Evolutionary conservation across 1,140 invertebrate genomes (phyloP), one percentile per base, ranked within the genome.

Genomic region (Trachymyrmex septentrionalis): DNA sequence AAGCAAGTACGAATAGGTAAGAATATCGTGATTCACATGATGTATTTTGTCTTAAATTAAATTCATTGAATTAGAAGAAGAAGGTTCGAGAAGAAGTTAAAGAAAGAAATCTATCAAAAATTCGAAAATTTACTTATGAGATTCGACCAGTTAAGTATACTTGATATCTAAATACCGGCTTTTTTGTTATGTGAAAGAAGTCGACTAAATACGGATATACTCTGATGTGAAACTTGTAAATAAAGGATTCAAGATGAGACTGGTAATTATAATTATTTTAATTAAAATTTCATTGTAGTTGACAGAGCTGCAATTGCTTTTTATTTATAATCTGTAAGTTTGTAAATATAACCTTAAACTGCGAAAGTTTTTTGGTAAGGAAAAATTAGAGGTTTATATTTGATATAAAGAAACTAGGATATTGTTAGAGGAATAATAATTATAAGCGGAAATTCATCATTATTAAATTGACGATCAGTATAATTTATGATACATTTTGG

Each of bases 211-310:
- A 16, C 7, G 59, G 44, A 78, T 14, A 61, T 24, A 48, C 10
- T 55, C 14, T 34, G 16, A 14, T 72, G 21, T 78, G 12, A 5
- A 16, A 61, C 0, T 50, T 75, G 12, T 21, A 38, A 38, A 71
- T 3, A 53, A 4, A 73, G 12, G 48, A 30, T 14, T 64, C 50
- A 86, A 66, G 50, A 92, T 92, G 91, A 92, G 91, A 61, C 71
- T 92, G 89, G 91, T 92, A 86, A 92, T 63, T 91, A 85, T 59
- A 53, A 75, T 86, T 16, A 14, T 34, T 61, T 12, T 59, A 66
- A 61, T 67, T 69, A 53, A 44, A 66, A 66, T 19, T 19, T 10
- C 12, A 7, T 67, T 10, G 6, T 21, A 44, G 6, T 55, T 55
- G 38, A 38, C 10, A 38, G 1, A 21, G 21, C 4, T 48, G 6